Evolutionary conservation across 2,888 invertebrate genomes (phyloP).

Genomic region (Cremastobaeus sp.): DNA sequence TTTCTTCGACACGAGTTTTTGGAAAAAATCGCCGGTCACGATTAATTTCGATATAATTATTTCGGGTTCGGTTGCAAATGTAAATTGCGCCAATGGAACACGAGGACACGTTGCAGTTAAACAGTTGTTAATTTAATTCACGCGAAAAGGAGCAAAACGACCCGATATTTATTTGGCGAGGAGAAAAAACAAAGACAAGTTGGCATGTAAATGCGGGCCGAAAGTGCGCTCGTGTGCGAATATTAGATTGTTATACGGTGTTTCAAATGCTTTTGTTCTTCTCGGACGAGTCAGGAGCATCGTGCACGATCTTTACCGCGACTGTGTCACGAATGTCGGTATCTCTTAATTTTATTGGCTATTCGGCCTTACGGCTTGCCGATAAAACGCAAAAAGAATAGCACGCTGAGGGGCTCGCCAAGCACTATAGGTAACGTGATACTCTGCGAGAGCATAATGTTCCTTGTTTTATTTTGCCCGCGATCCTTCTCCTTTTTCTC

Average conservation of each 20-base stretch:
- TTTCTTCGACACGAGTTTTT: no score
- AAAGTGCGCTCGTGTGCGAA: conserved; percentile 15
- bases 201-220: conserved; percentile 17
- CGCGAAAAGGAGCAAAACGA: background rate
- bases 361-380: conserved; percentile 61
- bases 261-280: conserved; percentile 60
- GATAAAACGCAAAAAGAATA: conserved; percentile 62
- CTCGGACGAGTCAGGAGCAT: conserved; percentile 59
- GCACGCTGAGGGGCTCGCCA: conserved; percentile 50
- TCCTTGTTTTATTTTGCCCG: conserved; percentile 58
- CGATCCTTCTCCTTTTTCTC: conserved; percentile 43
- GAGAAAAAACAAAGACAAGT: conserved; percentile 3
- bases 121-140: conserved; percentile 22
- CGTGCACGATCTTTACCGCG: conserved; percentile 62
- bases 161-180: conserved; percentile 25
- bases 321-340: conserved; percentile 62
- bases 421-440: conserved; percentile 62
- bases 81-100: conserved; percentile 3
- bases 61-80: background rate
- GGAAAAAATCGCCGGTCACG: no score
- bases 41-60: no score
- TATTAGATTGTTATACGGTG: conserved; percentile 55
- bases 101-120: conserved; percentile 29
- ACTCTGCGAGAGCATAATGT: conserved; percentile 58
- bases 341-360: conserved; percentile 65